Conservation (phyloP, 2,797 vertebrate genomes). For the Rallus crepitans region DNA sequence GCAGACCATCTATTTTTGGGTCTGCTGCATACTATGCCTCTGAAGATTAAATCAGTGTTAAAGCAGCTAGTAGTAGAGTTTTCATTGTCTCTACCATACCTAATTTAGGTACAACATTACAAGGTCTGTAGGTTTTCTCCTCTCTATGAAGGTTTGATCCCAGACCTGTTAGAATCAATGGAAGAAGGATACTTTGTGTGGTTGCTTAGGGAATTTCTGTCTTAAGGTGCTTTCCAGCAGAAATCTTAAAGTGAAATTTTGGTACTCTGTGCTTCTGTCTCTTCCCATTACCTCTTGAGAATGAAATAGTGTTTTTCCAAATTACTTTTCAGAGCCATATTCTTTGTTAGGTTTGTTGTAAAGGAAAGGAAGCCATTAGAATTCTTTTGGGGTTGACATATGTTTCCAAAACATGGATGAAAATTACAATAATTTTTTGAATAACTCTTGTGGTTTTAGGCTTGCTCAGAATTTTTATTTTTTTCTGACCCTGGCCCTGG, state of each 20-base stretch:
- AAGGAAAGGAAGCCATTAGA: neutral
- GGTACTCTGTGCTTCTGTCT: neutral
- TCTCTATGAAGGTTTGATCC: neutral
- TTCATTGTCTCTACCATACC: neutral
- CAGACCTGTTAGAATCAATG: neutral
- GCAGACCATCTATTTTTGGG: neutral
- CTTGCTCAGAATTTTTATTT: neutral
- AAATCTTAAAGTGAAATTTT: neutral
- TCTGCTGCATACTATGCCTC: neutral
- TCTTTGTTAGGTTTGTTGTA: neutral
- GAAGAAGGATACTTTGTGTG: neutral
- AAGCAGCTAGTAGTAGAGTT: neutral
- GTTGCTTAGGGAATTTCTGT: neutral
- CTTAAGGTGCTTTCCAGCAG: neutral
- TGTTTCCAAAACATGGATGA: neutral
- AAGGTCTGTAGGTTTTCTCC: neutral
- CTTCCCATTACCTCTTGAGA: neutral
- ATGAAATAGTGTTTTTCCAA: neutral
- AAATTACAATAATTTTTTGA: neutral
- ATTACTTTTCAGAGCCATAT: neutral
- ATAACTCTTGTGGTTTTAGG: neutral
- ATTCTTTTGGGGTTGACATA: neutral
- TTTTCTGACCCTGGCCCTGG: neutral
- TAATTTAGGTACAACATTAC: neutral
- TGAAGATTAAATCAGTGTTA: constrained; percentile 24